A percentile compares a stretch with the other conserved stretches of the same genome.
Conservation (phyloP, 2,888 invertebrate species). For the Xestobium rufovillosum region DNA sequence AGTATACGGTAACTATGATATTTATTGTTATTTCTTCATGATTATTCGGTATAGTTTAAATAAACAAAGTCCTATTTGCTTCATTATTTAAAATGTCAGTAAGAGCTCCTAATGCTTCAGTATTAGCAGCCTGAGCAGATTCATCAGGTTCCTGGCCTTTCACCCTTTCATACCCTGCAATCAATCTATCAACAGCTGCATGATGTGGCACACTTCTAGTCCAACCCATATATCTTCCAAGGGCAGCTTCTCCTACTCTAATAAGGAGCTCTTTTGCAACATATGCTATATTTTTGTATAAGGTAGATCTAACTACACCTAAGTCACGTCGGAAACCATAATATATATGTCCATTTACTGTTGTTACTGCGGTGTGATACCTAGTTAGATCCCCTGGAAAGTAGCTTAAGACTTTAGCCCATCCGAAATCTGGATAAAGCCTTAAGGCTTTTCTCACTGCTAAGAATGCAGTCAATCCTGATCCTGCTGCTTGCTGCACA, state of each 20-base stretch:
- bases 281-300: neutral
- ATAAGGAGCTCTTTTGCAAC: neutral
- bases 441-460: constrained; percentile 1
- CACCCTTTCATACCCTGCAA: no score
- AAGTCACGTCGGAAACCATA: neutral
- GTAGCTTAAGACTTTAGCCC: neutral
- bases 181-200: no score
- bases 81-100: no score
- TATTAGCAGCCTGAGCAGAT: no score
- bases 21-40: no score
- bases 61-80: no score
- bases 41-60: no score
- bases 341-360: constrained; percentile 2
- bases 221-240: neutral
- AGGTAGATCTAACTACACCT: neutral
- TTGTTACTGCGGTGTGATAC: neutral
- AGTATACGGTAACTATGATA: no score
- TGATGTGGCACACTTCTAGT: neutral
- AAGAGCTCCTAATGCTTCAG: no score
- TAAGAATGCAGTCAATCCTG: neutral
- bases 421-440: neutral
- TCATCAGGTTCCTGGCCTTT: no score
- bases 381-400: neutral
- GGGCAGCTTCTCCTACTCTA: constrained; percentile 1
- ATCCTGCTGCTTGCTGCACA: neutral